Conservation (phyloP, 2,113 vertebrate species). For the Pangasianodon hypophthalmus region DNA sequence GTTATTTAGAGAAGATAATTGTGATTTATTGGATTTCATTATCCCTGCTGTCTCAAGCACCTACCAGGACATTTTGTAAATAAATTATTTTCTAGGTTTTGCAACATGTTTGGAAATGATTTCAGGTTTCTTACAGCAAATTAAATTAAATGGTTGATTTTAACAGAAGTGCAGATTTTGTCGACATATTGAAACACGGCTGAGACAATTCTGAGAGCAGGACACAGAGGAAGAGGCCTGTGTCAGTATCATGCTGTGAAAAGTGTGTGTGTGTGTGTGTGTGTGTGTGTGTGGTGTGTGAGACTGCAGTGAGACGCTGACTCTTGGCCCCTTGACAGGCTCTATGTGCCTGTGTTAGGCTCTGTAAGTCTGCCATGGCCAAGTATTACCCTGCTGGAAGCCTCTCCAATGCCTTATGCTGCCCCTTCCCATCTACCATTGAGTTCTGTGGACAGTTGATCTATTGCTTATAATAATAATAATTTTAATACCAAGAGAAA, state of each 20-base stretch:
- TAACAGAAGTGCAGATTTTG: background rate
- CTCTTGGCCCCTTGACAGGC: conserved; percentile 23
- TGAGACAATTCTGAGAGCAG: background rate
- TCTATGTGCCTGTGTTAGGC: conserved; percentile 11
- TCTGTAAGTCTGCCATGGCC: conserved; percentile 31
- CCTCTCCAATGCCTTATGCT: conserved; percentile 24
- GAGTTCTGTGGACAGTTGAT: background rate
- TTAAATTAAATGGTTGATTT: background rate
- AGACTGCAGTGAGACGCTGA: conserved; percentile 16
- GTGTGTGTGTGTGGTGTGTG: conserved; percentile 3
- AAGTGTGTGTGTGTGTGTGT: background rate
- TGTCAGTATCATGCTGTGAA: background rate
- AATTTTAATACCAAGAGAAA: background rate
- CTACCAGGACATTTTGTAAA: background rate
- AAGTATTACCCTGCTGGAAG: conserved; percentile 6
- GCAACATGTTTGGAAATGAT: background rate
- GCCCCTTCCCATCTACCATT: background rate
- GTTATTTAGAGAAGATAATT: background rate
- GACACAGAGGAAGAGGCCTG: background rate
- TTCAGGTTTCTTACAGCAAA: background rate
- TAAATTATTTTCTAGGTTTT: background rate
- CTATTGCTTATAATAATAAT: background rate
- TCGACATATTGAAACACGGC: background rate
- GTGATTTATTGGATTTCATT: conserved; percentile 4
- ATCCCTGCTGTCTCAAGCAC: background rate